Evolutionary conservation across 1,140 invertebrate species (phyloP), one percentile per base, ranked within the genome.

Genomic region (Anastrepha ludens): DNA sequence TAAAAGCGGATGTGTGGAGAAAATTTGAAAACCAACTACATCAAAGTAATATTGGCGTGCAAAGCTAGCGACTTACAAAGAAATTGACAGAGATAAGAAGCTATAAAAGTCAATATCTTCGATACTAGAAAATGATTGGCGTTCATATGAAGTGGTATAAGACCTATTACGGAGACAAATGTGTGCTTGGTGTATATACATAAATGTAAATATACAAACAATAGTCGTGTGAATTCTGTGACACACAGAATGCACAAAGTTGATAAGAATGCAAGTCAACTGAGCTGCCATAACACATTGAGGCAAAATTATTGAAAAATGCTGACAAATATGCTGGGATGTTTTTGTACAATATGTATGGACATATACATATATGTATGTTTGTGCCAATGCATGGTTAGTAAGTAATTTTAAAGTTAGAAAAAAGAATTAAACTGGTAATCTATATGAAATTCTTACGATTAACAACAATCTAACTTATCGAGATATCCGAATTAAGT

Each of bases 101-200:
- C 44, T 81, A 81, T 81, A n/a, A 81, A 81, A 81, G 74, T 81
- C 74, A 81, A 81, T 81, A 81, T 47, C 74, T 50, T 55, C 41
- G 74, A 7, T 20, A 13, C 47, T 55, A 55, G 74, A 81, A 81
- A 81, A 81, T 81, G 74, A 81, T 81, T 81, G 74, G 70, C 15
- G 70, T 41, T 5, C 44, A 74, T 44, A 74, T 47, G 70, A 50
- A 81, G 8, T 15, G 29, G 29, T 29, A 29, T 29, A 29, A 29
- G 29, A 39, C 44, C 15, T 50, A 13, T 39, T 20, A 64, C 62
- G 20, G 17, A 20, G 1, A 64, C 62, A 64, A 2, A 8, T 29
- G 29, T 29, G 29, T 29, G 29, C 29, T 29, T 29, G 29, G 29
- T 29, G 29, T n/a, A 64, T 11, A 13, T 11, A 67, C 64, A 41